Evolutionary conservation across 2,113 vertebrate genomes (phyloP), one percentile per base, ranked within the genome.

Genomic region (Parus major): DNA sequence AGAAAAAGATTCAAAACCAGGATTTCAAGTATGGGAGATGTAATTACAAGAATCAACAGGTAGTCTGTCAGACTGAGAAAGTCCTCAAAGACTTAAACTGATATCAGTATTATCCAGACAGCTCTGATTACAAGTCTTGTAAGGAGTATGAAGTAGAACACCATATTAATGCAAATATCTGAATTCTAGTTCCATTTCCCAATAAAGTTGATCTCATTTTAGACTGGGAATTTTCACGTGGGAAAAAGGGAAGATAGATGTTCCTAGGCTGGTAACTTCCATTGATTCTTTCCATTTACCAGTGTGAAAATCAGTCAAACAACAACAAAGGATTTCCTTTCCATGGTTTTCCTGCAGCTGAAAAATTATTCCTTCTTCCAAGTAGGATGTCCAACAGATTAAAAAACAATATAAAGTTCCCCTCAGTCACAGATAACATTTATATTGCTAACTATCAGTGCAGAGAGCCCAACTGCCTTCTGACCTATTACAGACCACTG

Each of bases 281-380:
- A 83, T 20, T 70, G 88, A 83, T 70, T 88, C 11, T 82, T 90
- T 92, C 79, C 68, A 77, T 83, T 88, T 66, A 55, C 83, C 80
- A 70, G 27, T 60, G 60, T 55, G 83, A 92, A 96, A 83, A 77
- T 60, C 69, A 81, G 64, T 70, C 57, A 95, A 93, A 88, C 11
- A 63, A 27, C 42, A 83, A 88, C 59, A 90, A 95, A 94, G 92
- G 16, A 63, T 88, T 95, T 95, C 88, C 86, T 93, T 83, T 90
- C 59, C 35, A 47, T 39, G 9, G 13, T 47, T 88, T 92, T 90
- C 44, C 82, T 83, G 55, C 47, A 78, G 64, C 47, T 95, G 83
- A 92, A 94, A 93, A 88, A 92, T 86, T 70, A 86, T 25, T 86
- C 29, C 69, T 70, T 29, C 44, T 93, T 90, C 86, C 60, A 93